A percentile compares a stretch with the other conserved stretches of the same genome.
Evolutionary conservation across 92 coral and sea anemone genomes (phyloP).

Genomic region (Micromussa lordhowensis): DNA sequence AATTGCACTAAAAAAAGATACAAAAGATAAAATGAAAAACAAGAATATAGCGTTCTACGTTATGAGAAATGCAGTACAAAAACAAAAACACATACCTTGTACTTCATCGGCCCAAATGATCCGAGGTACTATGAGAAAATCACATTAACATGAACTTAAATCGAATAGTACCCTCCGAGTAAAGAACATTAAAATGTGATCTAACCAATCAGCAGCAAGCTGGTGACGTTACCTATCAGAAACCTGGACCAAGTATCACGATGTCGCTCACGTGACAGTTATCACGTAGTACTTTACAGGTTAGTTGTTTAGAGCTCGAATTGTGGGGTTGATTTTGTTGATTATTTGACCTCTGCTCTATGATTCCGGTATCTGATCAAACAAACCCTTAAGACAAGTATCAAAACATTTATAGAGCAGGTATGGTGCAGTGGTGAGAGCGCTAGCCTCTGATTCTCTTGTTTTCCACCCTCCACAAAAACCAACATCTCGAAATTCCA

Average conservation of each 20-base stretch:
- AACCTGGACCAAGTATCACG: neutral
- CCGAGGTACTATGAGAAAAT: conserved; percentile 79
- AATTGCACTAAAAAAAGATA: neutral
- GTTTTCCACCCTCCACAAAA: no score
- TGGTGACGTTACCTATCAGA: neutral
- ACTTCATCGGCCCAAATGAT: conserved; percentile 95
- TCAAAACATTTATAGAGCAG: no score
- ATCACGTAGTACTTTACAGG: no score
- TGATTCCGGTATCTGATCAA: neutral
- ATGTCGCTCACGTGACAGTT: neutral
- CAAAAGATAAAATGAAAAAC: neutral
- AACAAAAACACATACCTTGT: conserved; percentile 67
- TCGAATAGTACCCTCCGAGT: neutral
- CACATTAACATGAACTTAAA: no score
- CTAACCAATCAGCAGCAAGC: neutral
- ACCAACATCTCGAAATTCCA: no score
- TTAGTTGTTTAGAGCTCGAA: no score
- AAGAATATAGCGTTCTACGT: no score
- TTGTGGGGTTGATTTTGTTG: neutral
- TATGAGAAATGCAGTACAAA: no score
- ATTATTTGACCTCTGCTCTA: neutral
- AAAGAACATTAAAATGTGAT: neutral
- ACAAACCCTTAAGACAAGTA: neutral
- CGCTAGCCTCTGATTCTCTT: no score
- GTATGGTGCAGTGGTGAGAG: no score